These are phyloP conservation scores for Oryzias dopingdopingensis DNA, from an alignment of 2,797 vertebrate genomes.

Conservation along the genomic window DNA sequence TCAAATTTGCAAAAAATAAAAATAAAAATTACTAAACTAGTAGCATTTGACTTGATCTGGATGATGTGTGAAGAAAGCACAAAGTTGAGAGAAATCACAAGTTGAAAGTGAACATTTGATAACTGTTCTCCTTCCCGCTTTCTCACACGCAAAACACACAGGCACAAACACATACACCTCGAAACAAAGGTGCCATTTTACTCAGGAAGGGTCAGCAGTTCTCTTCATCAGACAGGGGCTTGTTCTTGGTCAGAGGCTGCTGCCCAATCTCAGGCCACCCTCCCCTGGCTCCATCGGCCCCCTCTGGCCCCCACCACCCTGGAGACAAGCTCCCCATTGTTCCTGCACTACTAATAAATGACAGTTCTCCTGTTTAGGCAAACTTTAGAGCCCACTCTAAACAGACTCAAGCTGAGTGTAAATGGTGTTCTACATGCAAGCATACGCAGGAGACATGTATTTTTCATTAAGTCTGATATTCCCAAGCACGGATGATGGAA, in stretches of 20 bases:
- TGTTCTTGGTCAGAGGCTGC: slow-evolving; percentile 80
- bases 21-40: too few species aligned
- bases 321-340: slow-evolving; percentile 82
- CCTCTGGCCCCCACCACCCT: slow-evolving; percentile 62
- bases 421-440: slow-evolving; percentile 36
- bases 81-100: slow-evolving; percentile 28
- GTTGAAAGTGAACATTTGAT: slow-evolving; percentile 57
- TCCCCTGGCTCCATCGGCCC: slow-evolving; percentile 59
- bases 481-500: slow-evolving; percentile 39
- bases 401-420: slow-evolving; percentile 42
- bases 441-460: slow-evolving; percentile 14
- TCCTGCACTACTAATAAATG: slow-evolving; percentile 78
- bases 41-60: too few species aligned
- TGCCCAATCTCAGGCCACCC: slow-evolving; percentile 78
- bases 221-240: slow-evolving; percentile 80
- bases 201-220: slow-evolving; percentile 82
- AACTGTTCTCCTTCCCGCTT: slow-evolving; percentile 46
- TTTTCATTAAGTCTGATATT: slow-evolving; percentile 19
- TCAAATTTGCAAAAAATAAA: too few species aligned
- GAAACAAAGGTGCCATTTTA: slow-evolving; percentile 84
- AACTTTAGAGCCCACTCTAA: slow-evolving; percentile 68
- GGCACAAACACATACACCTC: slow-evolving; percentile 76
- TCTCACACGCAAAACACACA: slow-evolving; percentile 61
- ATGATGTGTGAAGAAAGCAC: neutral
- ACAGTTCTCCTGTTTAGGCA: slow-evolving; percentile 76